phyloP scores from a whole-genome alignment of 2,113 vertebrate species.

The Psilopogon haemacephalus region DNA sequence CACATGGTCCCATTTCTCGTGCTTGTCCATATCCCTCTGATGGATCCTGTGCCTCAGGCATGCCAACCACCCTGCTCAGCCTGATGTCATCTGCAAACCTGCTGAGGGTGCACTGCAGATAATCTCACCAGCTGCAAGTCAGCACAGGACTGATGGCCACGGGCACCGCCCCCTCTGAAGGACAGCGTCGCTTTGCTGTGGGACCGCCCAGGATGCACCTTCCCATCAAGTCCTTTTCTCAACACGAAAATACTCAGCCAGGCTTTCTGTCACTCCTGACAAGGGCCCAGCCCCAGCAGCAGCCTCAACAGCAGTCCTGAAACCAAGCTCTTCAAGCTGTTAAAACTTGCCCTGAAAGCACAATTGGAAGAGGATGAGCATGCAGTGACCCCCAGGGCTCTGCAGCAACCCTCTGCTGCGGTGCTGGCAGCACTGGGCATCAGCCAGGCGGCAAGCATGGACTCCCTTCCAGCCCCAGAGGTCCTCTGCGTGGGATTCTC shows the following conservation, averaged over 20 bases:
- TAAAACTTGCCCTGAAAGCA: background rate
- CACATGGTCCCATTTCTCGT: background rate
- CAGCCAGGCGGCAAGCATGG: background rate
- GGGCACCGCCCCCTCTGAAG: background rate
- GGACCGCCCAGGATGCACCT: background rate
- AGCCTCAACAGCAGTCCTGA: background rate
- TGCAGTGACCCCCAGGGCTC: background rate
- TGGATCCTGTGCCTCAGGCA: background rate
- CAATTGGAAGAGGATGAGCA: background rate
- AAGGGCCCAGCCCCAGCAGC: background rate
- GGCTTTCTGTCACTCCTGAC: background rate
- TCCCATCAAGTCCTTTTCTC: background rate
- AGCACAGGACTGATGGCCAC: background rate
- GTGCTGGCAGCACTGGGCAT: background rate
- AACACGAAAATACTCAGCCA: background rate
- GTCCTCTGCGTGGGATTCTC: constrained; percentile 7
- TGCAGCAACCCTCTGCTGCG: background rate
- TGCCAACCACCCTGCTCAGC: background rate
- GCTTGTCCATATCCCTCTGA: background rate
- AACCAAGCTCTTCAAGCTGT: background rate
- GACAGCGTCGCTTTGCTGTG: background rate
- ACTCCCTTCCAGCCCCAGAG: background rate
- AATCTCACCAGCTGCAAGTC: background rate
- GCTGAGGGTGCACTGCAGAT: background rate
- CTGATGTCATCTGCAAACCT: background rate